Base-by-base conservation (phyloP, 1,140 invertebrate genomes). In the Globodera rostochiensis region DNA sequence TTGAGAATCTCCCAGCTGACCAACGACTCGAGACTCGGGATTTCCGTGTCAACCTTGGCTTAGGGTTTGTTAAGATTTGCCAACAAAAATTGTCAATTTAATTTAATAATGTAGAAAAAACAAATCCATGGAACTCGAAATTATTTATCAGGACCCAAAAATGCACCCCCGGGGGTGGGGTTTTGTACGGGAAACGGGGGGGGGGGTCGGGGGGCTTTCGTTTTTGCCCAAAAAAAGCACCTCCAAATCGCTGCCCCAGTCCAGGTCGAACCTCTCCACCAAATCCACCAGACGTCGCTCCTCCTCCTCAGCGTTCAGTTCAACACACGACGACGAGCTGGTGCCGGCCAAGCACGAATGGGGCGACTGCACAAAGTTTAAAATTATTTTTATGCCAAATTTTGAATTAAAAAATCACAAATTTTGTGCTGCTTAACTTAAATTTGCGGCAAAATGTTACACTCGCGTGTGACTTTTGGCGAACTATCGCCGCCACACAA, bases 1-100 rank as follows among this genome's bases (percentile, higher is more conserved):
- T 92, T 91, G 8, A 96, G 91, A 64, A 94, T 92, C 71, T 96
- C 95, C 77, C 94, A 93, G 9, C 94, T 92, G 46, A 98, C 93
- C 76, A 89, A 57, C 50, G 85, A 79, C 49, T 89, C 88, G 94
- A 95, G 94, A 85, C 94, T 93, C 2, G 93, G 93, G 47, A 94
- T 92, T 92, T 94, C 93, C 78, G 94, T 91, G 90, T 96, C 93
- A 82, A 94, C 92, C 91, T 95, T 93, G 85, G 15, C 57, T 15
- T 60, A 11, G 57, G 36, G 36, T 36, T 36, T 36, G 36, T 36
- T 36, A 1, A 36, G 36, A 36, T 36, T 36, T 36, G 36, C 36
- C 36, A 36, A 36, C 36, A 36, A 36, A 36, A 36, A 36, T 36
- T 36, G 36, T 36, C 36, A 3, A 3, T 36, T 36, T 36, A 3